These are phyloP conservation scores for Apeltes quadracus DNA, from an alignment of 2,113 vertebrate species.

Conservation along the genomic window DNA sequence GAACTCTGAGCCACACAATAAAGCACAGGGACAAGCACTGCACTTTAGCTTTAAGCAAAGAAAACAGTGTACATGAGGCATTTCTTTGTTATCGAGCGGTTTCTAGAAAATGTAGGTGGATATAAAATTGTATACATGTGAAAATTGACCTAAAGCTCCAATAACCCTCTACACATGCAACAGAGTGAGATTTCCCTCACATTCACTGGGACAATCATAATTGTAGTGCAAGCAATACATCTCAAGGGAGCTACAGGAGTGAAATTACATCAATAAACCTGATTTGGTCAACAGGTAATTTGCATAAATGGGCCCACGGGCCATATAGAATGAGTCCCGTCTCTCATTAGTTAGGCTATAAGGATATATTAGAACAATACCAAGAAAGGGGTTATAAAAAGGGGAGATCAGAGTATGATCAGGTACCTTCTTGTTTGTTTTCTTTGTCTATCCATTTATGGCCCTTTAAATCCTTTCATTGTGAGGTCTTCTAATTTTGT, in stretches of 20 bases:
- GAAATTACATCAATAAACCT: slow-evolving; percentile 10
- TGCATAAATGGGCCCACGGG: not conserved
- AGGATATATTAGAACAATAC: not conserved
- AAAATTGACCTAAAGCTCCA: not conserved
- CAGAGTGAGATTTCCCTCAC: not conserved
- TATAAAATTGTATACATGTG: not conserved
- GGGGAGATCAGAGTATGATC: slow-evolving; percentile 1
- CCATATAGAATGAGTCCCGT: not conserved
- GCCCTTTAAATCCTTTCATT: not conserved
- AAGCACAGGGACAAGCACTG: slow-evolving; percentile 11
- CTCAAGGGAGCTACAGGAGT: not conserved
- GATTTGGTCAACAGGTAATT: not conserved
- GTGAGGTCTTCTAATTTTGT: slow-evolving; percentile 2
- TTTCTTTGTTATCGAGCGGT: not conserved
- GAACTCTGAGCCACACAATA: slow-evolving; percentile 9
- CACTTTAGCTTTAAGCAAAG: not conserved
- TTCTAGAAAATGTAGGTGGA: not conserved
- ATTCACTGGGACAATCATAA: not conserved
- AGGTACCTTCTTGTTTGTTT: not conserved
- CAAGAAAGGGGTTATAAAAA: slow-evolving; percentile 8
- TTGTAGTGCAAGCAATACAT: not conserved
- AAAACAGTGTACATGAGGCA: not conserved
- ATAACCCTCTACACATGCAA: not conserved
- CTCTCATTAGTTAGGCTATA: not conserved
- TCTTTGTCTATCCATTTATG: not conserved